Evolutionary conservation across 2,113 vertebrate species (phyloP).

Genomic region (Paraplagusia blochii): DNA sequence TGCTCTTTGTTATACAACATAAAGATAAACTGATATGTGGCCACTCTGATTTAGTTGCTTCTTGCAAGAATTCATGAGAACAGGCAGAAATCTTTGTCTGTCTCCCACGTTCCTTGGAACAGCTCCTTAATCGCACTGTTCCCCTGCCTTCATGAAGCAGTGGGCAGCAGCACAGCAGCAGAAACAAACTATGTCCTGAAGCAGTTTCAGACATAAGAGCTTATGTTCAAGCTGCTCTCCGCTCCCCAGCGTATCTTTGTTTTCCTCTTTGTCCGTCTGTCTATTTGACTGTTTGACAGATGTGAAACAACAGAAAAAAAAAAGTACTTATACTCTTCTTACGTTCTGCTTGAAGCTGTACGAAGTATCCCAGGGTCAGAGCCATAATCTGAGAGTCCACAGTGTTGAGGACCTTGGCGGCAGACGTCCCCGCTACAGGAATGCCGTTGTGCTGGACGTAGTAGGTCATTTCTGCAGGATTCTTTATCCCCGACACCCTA

Average conservation of each 20-base stretch:
- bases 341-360: constrained; percentile 97
- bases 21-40: constrained; percentile 24
- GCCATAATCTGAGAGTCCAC: constrained; percentile 97
- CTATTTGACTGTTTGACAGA: constrained; percentile 23
- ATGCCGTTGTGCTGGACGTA: constrained; percentile 87
- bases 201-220: constrained; percentile 42
- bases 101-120: constrained; percentile 1
- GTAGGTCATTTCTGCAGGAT: constrained; percentile 92
- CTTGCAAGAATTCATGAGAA: constrained; percentile 28
- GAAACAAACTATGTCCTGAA: constrained; percentile 48
- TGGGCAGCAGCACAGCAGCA: constrained; percentile 39
- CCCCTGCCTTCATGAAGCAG: constrained; percentile 18
- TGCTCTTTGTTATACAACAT: constrained; percentile 10
- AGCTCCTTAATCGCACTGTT: neutral
- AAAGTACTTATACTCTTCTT: constrained; percentile 59
- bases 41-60: constrained; percentile 44
- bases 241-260: constrained; percentile 6
- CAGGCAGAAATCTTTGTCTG: constrained; percentile 23
- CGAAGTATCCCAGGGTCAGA: constrained; percentile 92
- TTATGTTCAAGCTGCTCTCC: constrained; percentile 23
- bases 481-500: constrained; percentile 85
- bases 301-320: neutral
- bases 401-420: constrained; percentile 94
- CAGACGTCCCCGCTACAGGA: constrained; percentile 85
- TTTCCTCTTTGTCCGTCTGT: constrained; percentile 30